A percentile compares a stretch with the other conserved stretches of the same genome.
These are phyloP conservation scores for Acanthurus leucopareius DNA, from an alignment of 2,797 vertebrate species.

Conservation along the genomic window DNA sequence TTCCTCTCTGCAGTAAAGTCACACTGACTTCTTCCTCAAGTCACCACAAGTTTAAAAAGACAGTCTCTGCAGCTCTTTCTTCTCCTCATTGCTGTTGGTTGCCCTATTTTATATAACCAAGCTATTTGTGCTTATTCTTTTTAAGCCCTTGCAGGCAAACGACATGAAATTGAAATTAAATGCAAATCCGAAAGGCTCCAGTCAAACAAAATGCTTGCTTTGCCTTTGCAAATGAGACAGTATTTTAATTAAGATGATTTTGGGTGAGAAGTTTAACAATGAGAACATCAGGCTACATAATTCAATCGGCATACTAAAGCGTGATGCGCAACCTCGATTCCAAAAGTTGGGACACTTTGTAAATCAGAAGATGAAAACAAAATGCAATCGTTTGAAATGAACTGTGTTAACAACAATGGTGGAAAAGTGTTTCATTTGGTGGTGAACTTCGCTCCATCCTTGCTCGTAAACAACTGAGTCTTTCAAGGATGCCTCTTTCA, in stretches of 20 bases:
- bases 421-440: too few species aligned
- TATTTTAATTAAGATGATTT: neutral
- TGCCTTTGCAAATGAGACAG: neutral
- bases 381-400: too few species aligned
- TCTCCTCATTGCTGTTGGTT: neutral
- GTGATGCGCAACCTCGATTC: too few species aligned
- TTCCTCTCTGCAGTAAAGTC: conserved; percentile 14
- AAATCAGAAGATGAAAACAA: too few species aligned
- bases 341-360: too few species aligned
- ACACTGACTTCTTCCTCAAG: neutral
- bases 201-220: neutral
- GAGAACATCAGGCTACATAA: neutral
- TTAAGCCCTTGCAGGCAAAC: neutral
- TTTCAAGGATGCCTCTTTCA: too few species aligned
- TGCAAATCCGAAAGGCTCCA: neutral
- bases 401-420: too few species aligned
- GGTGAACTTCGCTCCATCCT: too few species aligned
- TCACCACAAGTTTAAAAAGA: neutral
- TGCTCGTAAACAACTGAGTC: too few species aligned
- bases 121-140: neutral
- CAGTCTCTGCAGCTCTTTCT: neutral
- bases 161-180: neutral
- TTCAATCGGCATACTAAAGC: neutral
- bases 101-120: neutral
- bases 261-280: neutral